Percentiles rank a stretch among this genome's conserved stretches.
Conservation (phyloP, 2,888 invertebrate species). For the Lymantria dispar region DNA sequence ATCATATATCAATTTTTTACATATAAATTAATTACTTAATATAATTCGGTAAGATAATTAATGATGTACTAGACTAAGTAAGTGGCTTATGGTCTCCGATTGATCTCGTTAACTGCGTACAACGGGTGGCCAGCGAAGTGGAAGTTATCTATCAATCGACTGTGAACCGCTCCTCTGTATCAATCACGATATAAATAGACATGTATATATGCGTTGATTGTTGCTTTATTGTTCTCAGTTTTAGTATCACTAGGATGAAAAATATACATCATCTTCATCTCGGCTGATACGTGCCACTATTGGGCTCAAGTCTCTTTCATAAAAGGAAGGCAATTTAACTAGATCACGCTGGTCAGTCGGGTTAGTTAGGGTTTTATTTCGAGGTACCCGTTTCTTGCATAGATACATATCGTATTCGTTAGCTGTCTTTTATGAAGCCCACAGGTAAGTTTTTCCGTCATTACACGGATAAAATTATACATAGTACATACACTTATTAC, state of each 20-base stretch:
- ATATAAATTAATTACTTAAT: background rate
- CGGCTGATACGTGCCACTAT: too few species aligned
- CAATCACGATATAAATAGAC: constrained; percentile 31
- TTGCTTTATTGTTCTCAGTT: constrained; percentile 20
- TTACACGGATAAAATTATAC: too few species aligned
- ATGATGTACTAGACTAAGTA: constrained; percentile 30
- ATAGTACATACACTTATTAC: too few species aligned
- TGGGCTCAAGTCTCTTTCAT: too few species aligned
- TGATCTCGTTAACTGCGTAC: constrained; percentile 53
- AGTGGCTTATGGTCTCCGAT: constrained; percentile 41
- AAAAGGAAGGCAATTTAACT: too few species aligned
- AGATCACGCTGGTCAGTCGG: too few species aligned
- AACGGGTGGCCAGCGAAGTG: constrained; percentile 58
- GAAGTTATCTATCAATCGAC: constrained; percentile 65
- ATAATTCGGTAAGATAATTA: constrained; percentile 30
- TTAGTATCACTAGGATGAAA: constrained; percentile 2
- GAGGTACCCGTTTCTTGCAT: too few species aligned
- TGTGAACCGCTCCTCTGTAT: constrained; percentile 58
- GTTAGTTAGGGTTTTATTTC: too few species aligned
- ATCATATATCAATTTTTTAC: background rate
- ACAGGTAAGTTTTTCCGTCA: too few species aligned
- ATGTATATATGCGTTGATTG: constrained; percentile 23
- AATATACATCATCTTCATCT: too few species aligned
- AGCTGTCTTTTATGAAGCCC: too few species aligned
- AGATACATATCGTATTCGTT: too few species aligned